These are phyloP conservation scores for Unio pictorum DNA, from an alignment of 2,888 invertebrate species.

Conservation along the genomic window DNA sequence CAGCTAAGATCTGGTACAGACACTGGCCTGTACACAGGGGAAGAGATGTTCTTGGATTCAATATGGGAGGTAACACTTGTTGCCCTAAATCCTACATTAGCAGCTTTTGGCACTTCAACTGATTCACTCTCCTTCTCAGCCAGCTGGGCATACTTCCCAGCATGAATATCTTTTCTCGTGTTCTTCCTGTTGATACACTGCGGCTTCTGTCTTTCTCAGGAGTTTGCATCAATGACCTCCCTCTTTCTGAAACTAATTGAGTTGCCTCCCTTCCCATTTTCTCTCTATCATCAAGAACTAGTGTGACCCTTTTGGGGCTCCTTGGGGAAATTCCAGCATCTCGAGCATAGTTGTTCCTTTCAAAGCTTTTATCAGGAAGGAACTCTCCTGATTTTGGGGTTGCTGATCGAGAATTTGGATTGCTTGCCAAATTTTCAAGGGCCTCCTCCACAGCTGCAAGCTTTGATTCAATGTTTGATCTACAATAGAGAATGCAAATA, in stretches of 20 bases:
- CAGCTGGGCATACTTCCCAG: slow-evolving; percentile 19
- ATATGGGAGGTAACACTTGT: slow-evolving; percentile 19
- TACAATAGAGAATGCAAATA: slow-evolving; percentile 13
- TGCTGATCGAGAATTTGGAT: slow-evolving; percentile 38
- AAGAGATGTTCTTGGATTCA: slow-evolving; percentile 2
- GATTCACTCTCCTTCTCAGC: slow-evolving; percentile 4
- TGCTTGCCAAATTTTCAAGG: slow-evolving; percentile 37
- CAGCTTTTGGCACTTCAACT: slow-evolving; percentile 1
- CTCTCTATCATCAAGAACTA: slow-evolving; percentile 12
- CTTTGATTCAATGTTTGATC: slow-evolving; percentile 37
- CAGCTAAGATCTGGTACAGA: slow-evolving; percentile 40
- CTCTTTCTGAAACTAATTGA: slow-evolving; percentile 7
- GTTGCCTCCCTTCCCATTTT: slow-evolving; percentile 13
- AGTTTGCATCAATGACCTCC: slow-evolving; percentile 8
- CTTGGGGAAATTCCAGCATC: slow-evolving; percentile 38
- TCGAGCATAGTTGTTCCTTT: slow-evolving; percentile 20
- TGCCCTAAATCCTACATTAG: slow-evolving; percentile 12
- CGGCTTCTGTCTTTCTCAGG: slow-evolving; percentile 10
- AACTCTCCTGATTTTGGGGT: slow-evolving; percentile 42
- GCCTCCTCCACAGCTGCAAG: slow-evolving; percentile 45
- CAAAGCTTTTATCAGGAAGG: slow-evolving; percentile 18
- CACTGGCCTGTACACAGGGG: slow-evolving; percentile 38
- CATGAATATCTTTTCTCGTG: slow-evolving; percentile 20
- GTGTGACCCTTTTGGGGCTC: slow-evolving; percentile 25
- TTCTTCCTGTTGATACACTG: too few species aligned